A percentile compares a stretch with the other conserved stretches of the same genome.
Conservation (phyloP, 2,888 invertebrate species). For the Nineta flava region DNA sequence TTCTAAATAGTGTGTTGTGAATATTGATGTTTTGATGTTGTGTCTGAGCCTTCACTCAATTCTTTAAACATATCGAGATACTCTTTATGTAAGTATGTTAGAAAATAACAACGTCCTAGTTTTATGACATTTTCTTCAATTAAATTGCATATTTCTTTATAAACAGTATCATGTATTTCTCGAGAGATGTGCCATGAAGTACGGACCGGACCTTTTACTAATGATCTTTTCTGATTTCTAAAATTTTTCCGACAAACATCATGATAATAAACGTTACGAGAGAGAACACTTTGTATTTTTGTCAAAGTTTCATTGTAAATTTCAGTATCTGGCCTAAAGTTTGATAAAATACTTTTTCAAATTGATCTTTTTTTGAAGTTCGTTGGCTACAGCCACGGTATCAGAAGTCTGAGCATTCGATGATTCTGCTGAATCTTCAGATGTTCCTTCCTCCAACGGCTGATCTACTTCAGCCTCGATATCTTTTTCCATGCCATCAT, state of each 20-base stretch:
- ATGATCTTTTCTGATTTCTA: slow-evolving; percentile 4
- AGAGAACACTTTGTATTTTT: slow-evolving; percentile 1
- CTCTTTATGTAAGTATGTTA: neutral
- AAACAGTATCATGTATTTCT: neutral
- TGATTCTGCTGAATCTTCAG: slow-evolving; percentile 3
- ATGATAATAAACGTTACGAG: neutral
- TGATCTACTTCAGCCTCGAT: neutral
- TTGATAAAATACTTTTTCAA: neutral
- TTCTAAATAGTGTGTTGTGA: neutral
- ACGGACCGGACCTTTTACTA: slow-evolving; percentile 3
- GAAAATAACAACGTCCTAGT: neutral
- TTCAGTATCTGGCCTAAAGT: slow-evolving; percentile 1
- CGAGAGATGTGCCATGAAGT: slow-evolving; percentile 2
- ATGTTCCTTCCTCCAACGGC: neutral
- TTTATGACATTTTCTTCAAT: neutral
- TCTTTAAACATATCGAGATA: neutral
- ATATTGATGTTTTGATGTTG: neutral
- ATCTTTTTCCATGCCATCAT: neutral
- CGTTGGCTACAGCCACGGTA: neutral
- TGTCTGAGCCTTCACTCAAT: neutral
- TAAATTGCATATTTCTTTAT: neutral
- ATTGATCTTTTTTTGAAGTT: slow-evolving; percentile 3
- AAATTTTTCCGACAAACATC: neutral
- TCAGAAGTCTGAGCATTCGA: slow-evolving; percentile 3
- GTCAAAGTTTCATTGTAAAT: slow-evolving; percentile 1